phyloP scores from a whole-genome alignment of 2,113 vertebrate genomes.

The Gnathonemus longibarbis region DNA sequence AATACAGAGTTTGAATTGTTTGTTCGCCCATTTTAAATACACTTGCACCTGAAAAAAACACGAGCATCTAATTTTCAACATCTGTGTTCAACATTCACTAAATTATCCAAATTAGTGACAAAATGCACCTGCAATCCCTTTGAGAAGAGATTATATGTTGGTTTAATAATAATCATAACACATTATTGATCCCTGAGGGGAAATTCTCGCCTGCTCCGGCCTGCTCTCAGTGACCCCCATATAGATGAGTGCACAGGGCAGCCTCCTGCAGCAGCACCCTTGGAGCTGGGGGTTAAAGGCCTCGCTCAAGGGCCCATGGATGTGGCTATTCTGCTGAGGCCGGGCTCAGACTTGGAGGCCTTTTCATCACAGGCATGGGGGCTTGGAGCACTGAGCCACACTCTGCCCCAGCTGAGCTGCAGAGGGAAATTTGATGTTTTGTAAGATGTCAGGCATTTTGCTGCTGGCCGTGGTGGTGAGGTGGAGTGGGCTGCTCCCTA shows the following conservation, averaged over 20 bases:
- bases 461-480: slow-evolving; percentile 46
- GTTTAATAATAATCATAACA: not conserved
- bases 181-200: not conserved
- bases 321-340: not conserved
- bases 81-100: not conserved
- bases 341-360: not conserved
- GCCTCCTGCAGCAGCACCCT: not conserved
- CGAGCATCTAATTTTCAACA: not conserved
- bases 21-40: not conserved
- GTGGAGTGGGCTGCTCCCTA: slow-evolving; percentile 68
- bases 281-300: not conserved
- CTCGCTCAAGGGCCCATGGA: not conserved
- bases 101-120: not conserved
- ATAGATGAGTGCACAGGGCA: not conserved
- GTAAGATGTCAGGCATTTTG: not conserved
- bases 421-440: not conserved
- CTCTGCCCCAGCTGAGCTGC: not conserved
- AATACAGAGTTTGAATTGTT: not conserved
- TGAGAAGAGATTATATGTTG: not conserved
- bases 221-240: not conserved
- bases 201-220: not conserved
- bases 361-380: not conserved
- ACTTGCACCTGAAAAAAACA: not conserved
- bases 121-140: not conserved
- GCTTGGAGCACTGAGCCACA: not conserved